Conservation (phyloP, 2,113 vertebrate genomes). For the Hippolais icterina region DNA sequence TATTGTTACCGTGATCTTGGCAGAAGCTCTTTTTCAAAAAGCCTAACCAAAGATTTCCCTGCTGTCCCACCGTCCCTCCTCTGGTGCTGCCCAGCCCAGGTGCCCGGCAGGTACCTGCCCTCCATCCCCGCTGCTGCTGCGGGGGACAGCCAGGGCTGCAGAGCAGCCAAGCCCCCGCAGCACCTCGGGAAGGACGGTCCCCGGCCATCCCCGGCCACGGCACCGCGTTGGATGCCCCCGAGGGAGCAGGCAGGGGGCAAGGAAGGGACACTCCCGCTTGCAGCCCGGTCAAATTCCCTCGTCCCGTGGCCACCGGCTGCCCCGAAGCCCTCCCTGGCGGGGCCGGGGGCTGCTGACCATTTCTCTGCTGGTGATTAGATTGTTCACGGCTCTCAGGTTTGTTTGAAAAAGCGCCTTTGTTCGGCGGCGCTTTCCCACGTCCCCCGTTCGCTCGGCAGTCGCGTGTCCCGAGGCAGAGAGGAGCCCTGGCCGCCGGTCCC, state of each 20-base stretch:
- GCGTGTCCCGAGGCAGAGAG: conserved; percentile 81
- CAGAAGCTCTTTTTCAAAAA: background rate
- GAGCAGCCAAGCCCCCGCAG: background rate
- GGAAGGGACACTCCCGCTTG: background rate
- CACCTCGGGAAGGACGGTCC: background rate
- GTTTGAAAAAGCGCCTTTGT: conserved; percentile 88
- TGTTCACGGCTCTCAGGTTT: conserved; percentile 83
- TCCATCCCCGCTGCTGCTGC: background rate
- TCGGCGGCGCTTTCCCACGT: conserved; percentile 85
- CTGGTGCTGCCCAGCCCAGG: background rate
- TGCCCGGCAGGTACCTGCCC: background rate
- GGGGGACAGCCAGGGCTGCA: background rate
- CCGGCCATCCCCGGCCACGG: background rate
- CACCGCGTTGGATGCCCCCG: fast-evolving
- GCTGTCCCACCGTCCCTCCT: background rate
- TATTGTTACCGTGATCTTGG: background rate
- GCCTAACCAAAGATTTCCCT: background rate
- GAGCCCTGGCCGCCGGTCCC: conserved; percentile 61
- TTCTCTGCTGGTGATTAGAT: conserved; percentile 78
- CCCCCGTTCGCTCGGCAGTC: conserved; percentile 80
- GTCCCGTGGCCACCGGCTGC: background rate
- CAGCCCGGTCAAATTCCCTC: background rate
- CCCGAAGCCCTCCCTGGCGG: background rate
- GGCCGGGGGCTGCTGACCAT: conserved; percentile 49
- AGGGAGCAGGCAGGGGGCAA: background rate